A percentile compares a stretch with the other conserved stretches of the same genome.
Conservation (phyloP, 2,888 invertebrate genomes). For the Hyalella azteca region DNA sequence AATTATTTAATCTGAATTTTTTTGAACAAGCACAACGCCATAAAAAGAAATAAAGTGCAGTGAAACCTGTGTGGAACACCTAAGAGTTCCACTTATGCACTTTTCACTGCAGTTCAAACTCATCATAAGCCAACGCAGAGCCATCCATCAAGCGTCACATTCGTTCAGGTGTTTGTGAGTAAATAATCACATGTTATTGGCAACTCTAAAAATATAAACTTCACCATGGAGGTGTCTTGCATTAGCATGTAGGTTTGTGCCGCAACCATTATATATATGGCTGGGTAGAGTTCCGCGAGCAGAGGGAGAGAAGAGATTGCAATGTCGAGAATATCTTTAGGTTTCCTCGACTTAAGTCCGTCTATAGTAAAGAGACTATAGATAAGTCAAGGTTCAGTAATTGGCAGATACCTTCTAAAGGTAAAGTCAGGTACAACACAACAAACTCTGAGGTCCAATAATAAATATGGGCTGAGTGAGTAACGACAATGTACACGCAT, state of each 20-base stretch:
- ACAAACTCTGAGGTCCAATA: background rate
- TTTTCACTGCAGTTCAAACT: no score
- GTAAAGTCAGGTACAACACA: slow-evolving; percentile 4
- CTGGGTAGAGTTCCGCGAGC: no score
- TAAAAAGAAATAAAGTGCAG: no score
- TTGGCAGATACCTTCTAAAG: background rate
- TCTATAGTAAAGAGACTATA: background rate
- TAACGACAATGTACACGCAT: slow-evolving; percentile 8
- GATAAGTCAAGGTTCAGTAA: slow-evolving; percentile 18
- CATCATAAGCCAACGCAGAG: no score
- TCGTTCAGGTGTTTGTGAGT: background rate
- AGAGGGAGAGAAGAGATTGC: no score
- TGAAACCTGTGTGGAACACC: no score
- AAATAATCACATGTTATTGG: slow-evolving; percentile 5
- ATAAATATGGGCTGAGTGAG: background rate
- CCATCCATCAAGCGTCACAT: no score
- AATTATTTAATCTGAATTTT: no score
- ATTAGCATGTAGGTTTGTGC: background rate
- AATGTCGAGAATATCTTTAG: background rate
- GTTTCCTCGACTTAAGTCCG: background rate
- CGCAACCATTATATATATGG: no score
- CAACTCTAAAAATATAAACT: background rate
- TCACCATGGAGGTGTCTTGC: background rate
- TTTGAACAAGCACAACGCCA: no score
- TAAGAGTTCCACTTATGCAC: no score